Evolutionary conservation across 2,888 invertebrate species (phyloP).

Genomic region (Chouioia cunea): DNA sequence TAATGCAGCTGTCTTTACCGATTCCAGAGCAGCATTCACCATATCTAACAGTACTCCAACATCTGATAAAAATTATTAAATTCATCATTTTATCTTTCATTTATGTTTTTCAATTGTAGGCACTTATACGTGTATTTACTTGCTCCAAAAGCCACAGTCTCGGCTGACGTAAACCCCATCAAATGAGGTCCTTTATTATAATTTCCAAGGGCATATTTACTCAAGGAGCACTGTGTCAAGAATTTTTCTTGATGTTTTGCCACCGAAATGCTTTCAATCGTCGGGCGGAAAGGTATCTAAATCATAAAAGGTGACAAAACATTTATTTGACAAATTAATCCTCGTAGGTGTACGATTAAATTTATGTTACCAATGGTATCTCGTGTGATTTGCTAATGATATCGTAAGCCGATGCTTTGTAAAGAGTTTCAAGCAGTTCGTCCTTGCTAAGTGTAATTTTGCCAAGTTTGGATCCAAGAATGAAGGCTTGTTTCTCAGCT

Average conservation of each 20-base stretch:
- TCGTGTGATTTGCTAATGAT: slow-evolving; percentile 14
- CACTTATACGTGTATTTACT: slow-evolving; percentile 31
- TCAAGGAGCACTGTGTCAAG: slow-evolving; percentile 67
- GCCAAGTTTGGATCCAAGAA: slow-evolving; percentile 45
- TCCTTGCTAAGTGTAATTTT: slow-evolving; percentile 20
- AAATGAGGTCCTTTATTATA: slow-evolving; percentile 71
- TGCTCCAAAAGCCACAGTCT: slow-evolving; percentile 32
- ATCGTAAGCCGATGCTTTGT: slow-evolving; percentile 12
- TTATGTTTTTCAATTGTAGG: too few relatives aligned
- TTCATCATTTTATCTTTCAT: neutral
- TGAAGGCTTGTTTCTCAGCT: slow-evolving; percentile 43
- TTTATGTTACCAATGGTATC: slow-evolving; percentile 14
- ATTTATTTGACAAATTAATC: neutral
- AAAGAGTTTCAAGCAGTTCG: slow-evolving; percentile 11
- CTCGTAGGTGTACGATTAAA: neutral
- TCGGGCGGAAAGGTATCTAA: slow-evolving; percentile 47
- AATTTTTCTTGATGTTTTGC: slow-evolving; percentile 69
- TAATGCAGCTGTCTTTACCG: neutral
- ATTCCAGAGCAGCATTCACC: neutral
- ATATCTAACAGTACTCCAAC: slow-evolving; percentile 23
- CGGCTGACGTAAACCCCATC: slow-evolving; percentile 67
- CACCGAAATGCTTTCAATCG: slow-evolving; percentile 61
- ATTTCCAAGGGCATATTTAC: slow-evolving; percentile 66
- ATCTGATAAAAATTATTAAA: slow-evolving; percentile 11
- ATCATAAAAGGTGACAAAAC: too few relatives aligned